Conservation (phyloP, 2,888 invertebrate genomes). For the Tenthredo distinguenda region DNA sequence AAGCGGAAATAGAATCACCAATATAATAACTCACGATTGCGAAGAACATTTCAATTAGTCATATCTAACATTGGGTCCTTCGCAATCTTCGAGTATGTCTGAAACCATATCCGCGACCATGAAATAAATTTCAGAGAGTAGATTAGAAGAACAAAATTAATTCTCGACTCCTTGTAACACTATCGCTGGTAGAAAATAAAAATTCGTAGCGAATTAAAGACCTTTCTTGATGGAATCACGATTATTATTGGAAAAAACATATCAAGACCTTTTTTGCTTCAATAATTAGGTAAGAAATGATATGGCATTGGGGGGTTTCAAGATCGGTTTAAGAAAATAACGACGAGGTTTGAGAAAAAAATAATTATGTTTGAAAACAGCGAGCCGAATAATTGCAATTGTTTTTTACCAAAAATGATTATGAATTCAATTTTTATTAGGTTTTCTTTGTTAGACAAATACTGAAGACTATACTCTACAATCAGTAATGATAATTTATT, state of each 20-base stretch:
- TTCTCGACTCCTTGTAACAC: neutral
- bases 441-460: conserved; percentile 2
- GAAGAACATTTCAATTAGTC: no score
- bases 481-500: conserved; percentile 19
- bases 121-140: neutral
- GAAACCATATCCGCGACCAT: neutral
- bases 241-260: neutral
- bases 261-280: neutral
- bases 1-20: neutral
- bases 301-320: neutral
- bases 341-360: neutral
- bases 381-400: neutral
- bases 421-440: conserved; percentile 15
- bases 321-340: no score
- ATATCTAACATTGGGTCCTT: neutral
- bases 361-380: neutral
- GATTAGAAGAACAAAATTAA: neutral
- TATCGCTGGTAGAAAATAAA: neutral
- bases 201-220: neutral
- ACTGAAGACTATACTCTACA: conserved; percentile 4
- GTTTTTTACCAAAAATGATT: neutral
- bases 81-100: neutral
- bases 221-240: neutral
- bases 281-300: no score
- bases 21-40: neutral